Evolutionary conservation across 1,140 invertebrate species (phyloP).

Genomic region (Latrodectus geometricus): DNA sequence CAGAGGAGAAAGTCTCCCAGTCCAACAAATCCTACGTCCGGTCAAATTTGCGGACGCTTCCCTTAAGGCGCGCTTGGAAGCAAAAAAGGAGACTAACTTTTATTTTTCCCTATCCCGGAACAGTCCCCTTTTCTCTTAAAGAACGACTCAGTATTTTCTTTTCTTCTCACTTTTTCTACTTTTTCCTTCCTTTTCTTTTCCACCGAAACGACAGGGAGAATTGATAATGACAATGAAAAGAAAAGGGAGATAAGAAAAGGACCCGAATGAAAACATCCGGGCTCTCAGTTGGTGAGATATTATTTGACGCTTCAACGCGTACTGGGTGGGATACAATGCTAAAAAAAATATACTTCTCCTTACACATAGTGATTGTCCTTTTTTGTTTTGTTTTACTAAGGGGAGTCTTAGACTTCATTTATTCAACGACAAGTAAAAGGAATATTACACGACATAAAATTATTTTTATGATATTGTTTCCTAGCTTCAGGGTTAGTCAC

Average conservation of each 20-base stretch:
- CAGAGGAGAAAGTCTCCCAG: background rate
- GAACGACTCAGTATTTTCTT: background rate
- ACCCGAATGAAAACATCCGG: constrained; percentile 17
- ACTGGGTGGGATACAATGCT: background rate
- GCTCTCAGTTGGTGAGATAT: constrained; percentile 30
- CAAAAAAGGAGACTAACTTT: background rate
- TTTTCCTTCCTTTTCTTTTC: constrained; percentile 9
- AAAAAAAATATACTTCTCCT: constrained; percentile 15
- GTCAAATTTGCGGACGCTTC: constrained; percentile 5
- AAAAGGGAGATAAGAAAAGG: constrained; percentile 9
- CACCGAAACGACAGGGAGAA: constrained; percentile 26
- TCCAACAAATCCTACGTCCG: background rate
- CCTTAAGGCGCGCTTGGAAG: background rate
- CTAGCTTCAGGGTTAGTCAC: background rate
- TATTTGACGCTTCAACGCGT: constrained; percentile 33
- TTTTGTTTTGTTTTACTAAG: constrained; percentile 1
- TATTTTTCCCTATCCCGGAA: background rate
- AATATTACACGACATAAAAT: constrained; percentile 28
- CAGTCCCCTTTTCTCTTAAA: background rate
- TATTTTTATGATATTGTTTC: constrained; percentile 31
- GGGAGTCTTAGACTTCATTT: constrained; percentile 26
- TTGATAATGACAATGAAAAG: constrained; percentile 38
- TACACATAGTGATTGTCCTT: constrained; percentile 27
- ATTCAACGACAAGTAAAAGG: constrained; percentile 19
- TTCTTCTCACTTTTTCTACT: constrained; percentile 1